These are phyloP conservation scores for Antennarius striatus DNA, from an alignment of 2,113 vertebrate species.

Conservation along the genomic window DNA sequence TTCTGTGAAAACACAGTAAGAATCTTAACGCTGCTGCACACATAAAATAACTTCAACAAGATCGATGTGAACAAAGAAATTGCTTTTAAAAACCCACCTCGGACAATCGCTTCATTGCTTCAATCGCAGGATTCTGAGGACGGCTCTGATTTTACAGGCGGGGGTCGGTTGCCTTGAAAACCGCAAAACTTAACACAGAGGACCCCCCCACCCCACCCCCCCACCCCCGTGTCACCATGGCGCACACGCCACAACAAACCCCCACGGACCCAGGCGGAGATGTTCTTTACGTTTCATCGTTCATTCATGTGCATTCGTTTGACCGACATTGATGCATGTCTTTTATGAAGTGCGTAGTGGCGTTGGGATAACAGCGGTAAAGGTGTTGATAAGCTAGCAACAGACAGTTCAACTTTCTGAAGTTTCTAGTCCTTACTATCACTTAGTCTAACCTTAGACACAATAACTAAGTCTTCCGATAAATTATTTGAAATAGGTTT, in stretches of 20 bases:
- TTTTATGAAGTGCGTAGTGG: neutral
- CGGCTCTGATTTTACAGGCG: neutral
- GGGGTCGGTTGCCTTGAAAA: slow-evolving; percentile 70
- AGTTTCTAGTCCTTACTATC: slow-evolving; percentile 18
- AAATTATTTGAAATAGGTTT: no score
- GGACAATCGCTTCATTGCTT: no score
- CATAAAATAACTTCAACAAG: neutral
- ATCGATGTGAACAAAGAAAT: neutral
- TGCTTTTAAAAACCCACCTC: no score
- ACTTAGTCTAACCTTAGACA: neutral
- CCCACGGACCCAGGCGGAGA: neutral
- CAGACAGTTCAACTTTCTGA: slow-evolving; percentile 7
- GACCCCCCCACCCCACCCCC: slow-evolving; percentile 36
- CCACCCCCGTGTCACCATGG: slow-evolving; percentile 55
- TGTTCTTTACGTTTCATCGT: no score
- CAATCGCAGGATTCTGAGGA: neutral
- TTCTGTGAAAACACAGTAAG: no score
- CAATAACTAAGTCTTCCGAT: neutral
- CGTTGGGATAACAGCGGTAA: neutral
- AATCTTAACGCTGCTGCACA: no score
- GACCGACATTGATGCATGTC: no score
- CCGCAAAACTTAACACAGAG: slow-evolving; percentile 56
- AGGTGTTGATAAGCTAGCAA: neutral
- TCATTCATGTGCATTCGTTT: no score
- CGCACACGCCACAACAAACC: slow-evolving; percentile 59